Evolutionary conservation across 1,140 invertebrate species (phyloP), one percentile per base, ranked within the genome.

Genomic region (Venustaconcha ellipsiformis): DNA sequence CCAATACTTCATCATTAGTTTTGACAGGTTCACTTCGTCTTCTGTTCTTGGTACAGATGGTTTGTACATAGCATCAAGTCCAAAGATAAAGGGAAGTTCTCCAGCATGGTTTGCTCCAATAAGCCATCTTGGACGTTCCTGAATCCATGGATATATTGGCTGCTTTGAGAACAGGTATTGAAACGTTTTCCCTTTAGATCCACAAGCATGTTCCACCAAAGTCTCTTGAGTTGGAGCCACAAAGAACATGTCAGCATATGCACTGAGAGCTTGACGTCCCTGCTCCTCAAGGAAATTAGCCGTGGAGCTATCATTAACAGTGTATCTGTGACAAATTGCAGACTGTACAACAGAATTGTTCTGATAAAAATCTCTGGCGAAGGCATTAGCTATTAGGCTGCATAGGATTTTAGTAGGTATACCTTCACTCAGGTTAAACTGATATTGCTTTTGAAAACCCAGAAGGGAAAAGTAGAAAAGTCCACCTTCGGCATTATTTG

Each of bases 1-100:
- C 90, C 96, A 94, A 87, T 97, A 97, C 30, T 94, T 93, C 92
- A 99, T 97, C 70, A 97, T 94, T 71, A 94, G 94, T 89, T 97
- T 95, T 0, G 96, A 95, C 15, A 99, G 91, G 57, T 94, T 92
- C 66, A 94, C 92, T 91, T 99, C 97, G 20, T 94, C 93, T 89
- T 94, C 94, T 57, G 73, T 62, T 64, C 70, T 72, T 56, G n/a
- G 26, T 18, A 18, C 12, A 23, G 11, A 58, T 15, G 26, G 8
- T 17, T 56, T 65, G 55, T 71, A 79, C 68, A 79, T 74, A n/a
- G 64, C 68, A n/a, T 72, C 72, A n/a, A 72, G 65, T 26, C 77
- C 78, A 64, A 83, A 83, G n/a, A 83, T 78, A 64, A 78, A 82
- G n/a, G 68, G 67, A 59, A 83, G 59, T 59, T 83, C 82, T 2